These are phyloP conservation scores for Pteropus alecto DNA, from an alignment of 2,113 vertebrate genomes.

Conservation along the genomic window DNA sequence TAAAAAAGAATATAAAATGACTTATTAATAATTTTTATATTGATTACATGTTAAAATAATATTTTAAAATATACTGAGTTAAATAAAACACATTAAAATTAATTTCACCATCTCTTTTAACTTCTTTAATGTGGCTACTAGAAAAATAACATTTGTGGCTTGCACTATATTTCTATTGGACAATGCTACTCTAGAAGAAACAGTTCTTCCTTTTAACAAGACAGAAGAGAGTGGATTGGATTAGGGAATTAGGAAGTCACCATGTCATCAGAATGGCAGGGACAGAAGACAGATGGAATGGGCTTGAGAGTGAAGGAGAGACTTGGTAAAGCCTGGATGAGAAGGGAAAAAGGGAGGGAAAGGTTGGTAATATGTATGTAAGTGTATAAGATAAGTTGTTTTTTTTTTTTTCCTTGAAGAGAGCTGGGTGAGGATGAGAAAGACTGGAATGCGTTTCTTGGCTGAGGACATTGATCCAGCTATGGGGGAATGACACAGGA, in stretches of 20 bases:
- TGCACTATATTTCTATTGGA: neutral
- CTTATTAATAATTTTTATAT: neutral
- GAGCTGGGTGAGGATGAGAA: neutral
- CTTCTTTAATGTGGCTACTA: neutral
- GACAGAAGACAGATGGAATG: neutral
- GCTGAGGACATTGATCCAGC: neutral
- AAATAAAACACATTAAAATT: conserved; percentile 23
- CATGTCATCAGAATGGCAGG: neutral
- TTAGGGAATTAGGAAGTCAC: neutral
- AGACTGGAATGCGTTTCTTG: neutral
- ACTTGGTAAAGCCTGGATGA: neutral
- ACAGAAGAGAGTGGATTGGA: neutral
- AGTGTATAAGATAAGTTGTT: neutral
- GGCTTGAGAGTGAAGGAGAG: neutral
- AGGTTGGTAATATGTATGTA: neutral
- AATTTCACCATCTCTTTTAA: neutral
- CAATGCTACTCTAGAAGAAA: neutral
- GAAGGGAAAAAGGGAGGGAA: neutral
- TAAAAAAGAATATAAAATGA: neutral
- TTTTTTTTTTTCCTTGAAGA: neutral
- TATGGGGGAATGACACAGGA: neutral
- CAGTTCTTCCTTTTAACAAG: neutral
- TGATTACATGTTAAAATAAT: neutral
- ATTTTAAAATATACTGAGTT: neutral
- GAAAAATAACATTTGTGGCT: neutral